Percentiles rank a stretch among this genome's conserved stretches.
Evolutionary conservation across 2,797 vertebrate genomes (phyloP).

Genomic region (Coendou prehensilis): DNA sequence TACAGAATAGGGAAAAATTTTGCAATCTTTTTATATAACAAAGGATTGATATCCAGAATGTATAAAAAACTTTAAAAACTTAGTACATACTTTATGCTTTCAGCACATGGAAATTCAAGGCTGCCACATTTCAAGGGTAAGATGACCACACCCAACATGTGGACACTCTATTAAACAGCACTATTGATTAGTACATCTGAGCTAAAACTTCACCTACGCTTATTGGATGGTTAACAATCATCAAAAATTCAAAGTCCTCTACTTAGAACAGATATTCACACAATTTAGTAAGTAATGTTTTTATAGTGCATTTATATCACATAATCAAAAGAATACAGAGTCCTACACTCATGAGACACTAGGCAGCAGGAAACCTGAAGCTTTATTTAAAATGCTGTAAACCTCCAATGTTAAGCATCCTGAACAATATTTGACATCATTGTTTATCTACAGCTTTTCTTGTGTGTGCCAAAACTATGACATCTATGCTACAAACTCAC

Average conservation of each 20-base stretch:
- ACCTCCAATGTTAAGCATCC: background rate
- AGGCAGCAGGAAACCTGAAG: background rate
- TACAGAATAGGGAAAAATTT: background rate
- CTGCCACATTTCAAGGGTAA: background rate
- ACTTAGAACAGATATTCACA: background rate
- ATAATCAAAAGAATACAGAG: background rate
- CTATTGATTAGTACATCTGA: background rate
- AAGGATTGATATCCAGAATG: background rate
- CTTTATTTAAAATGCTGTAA: slow-evolving; percentile 36
- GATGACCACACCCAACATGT: background rate
- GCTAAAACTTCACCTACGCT: background rate
- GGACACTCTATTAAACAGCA: background rate
- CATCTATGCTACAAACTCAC: background rate
- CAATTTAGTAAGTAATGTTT: background rate
- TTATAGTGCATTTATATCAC: background rate
- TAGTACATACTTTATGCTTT: background rate
- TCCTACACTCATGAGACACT: background rate
- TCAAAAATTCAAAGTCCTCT: background rate
- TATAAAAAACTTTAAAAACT: background rate
- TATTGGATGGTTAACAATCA: background rate
- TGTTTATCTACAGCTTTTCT: slow-evolving; percentile 27
- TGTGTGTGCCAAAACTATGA: slow-evolving; percentile 9
- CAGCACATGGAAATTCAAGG: background rate
- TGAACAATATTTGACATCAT: slow-evolving; percentile 7
- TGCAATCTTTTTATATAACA: too few relatives aligned